Evolutionary conservation across 2,888 invertebrate genomes (phyloP), one percentile per base, ranked within the genome.

Genomic region (Morinoia aosen): DNA sequence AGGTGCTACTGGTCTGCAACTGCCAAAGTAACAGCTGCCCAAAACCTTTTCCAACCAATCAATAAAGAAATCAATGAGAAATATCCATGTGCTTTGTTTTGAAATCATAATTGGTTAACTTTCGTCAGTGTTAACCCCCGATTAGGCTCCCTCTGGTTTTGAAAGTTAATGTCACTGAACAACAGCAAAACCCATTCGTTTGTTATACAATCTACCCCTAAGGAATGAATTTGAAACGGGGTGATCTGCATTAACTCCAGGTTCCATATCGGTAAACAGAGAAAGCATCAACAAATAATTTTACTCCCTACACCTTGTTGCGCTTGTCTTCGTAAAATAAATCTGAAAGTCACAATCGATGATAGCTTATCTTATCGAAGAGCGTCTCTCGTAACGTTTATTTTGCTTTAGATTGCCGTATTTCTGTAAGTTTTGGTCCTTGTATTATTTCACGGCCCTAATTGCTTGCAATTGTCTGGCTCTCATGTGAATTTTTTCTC

Each of bases 1-100:
- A 93, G 93, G 93, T 93, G 93, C 93, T 90, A 25, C 40, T 7
- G 48, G 76, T 33, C 33, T 93, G 93, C 93, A 93, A 93, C 93
- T 93, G 93, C 93, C 57, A 33, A 10, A 19, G 56, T 57, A 57
- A 57, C 93, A 57, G 93, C 93, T 93, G 57, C 93, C 93, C 58
- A 93, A 93, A 93, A 93, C 57, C 11, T 57, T 57, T 58, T 93
- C 90, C 40, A 40, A 48, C 90, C 40, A 40, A 90, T 90, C 90
- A 90, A 90, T 90, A 90, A 90, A 90, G 39, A 90, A 90, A 90
- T 90, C 90, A 90, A 90, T 90, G 90, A 40, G 39, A 90, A 40
- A 90, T 90, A 40, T 90, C 39, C 40, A 40, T 90, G 90, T 16
- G 40, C 8, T 90, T 39, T 40, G 14, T 39, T 12, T 48, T 76